Evolutionary conservation across 1,140 invertebrate genomes (phyloP).

Genomic region (Chelonus insularis): DNA sequence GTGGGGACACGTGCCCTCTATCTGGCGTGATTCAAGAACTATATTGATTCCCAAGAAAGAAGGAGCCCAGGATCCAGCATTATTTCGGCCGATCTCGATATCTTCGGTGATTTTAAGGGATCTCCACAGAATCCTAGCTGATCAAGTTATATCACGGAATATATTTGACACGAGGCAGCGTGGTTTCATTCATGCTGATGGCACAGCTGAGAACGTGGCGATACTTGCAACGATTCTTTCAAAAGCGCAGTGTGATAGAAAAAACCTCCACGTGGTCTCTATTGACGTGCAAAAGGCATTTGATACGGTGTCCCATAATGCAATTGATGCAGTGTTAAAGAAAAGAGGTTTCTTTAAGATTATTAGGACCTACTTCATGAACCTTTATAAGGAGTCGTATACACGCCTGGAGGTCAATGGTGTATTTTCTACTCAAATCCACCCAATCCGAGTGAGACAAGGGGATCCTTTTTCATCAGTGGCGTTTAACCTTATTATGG

Average conservation of each 20-base stretch:
- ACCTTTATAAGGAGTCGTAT: no score
- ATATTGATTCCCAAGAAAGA: conserved; percentile 23
- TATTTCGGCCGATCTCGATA: conserved; percentile 25
- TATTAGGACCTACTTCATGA: no score
- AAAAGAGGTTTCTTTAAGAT: no score
- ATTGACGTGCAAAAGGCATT: conserved; percentile 48
- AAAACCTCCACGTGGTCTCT: conserved; percentile 22
- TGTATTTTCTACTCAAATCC: no score
- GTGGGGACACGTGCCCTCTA: background rate
- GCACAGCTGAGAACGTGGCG: conserved; percentile 10
- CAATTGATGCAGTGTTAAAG: no score
- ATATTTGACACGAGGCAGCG: conserved; percentile 8
- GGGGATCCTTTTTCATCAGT: no score
- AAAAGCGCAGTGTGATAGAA: conserved; percentile 7
- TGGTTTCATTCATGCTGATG: conserved; percentile 19
- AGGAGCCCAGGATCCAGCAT: conserved; percentile 3
- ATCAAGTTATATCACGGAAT: no score
- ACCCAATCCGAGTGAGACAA: no score
- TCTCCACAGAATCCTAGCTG: conserved; percentile 23
- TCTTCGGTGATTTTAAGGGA: conserved; percentile 21
- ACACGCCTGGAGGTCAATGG: no score
- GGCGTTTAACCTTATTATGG: no score
- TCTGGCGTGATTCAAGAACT: conserved; percentile 16
- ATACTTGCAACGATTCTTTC: background rate
- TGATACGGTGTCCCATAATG: no score